Percentiles rank a stretch among this genome's conserved stretches.
phyloP scores from a whole-genome alignment of 2,888 invertebrate genomes.

The Athalia rosae region DNA sequence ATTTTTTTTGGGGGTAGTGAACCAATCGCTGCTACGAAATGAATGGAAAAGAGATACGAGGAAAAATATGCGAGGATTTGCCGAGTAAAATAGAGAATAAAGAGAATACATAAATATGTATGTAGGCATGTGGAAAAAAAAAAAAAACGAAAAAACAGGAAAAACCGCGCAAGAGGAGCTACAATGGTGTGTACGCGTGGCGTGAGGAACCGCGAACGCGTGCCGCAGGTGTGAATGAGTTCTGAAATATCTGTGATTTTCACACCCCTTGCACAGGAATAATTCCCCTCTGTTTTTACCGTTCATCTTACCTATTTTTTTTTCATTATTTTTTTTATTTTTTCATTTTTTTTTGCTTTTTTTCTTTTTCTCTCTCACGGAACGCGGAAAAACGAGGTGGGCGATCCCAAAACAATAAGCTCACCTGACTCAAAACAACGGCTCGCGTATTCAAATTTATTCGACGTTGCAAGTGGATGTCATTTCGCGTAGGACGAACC shows the following conservation, averaged over 20 bases:
- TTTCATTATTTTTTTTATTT: too few species aligned
- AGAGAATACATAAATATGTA: not conserved
- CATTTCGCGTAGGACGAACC: conserved; percentile 25
- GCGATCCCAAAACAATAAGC: conserved; percentile 30
- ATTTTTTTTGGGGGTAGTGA: not conserved
- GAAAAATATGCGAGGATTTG: too few species aligned
- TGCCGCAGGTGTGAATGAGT: not conserved
- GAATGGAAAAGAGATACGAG: not conserved
- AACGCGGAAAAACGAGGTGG: conserved; percentile 1
- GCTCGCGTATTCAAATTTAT: conserved; percentile 28
- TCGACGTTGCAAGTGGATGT: conserved; percentile 33
- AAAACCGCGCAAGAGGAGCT: not conserved
- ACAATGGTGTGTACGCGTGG: not conserved
- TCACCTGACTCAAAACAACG: conserved; percentile 13
- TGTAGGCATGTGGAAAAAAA: not conserved
- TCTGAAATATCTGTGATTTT: conserved; percentile 20
- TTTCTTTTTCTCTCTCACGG: not conserved
- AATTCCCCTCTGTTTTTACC: conserved; percentile 7
- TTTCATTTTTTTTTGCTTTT: too few species aligned
- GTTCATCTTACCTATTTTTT: too few species aligned
- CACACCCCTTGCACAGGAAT: conserved; percentile 27
- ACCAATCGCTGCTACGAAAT: not conserved
- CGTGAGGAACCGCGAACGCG: not conserved
- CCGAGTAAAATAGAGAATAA: too few species aligned
- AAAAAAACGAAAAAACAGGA: not conserved